These are phyloP conservation scores for Aphelenchoides bicaudatus DNA, from an alignment of 2,888 invertebrate species.

Conservation along the genomic window DNA sequence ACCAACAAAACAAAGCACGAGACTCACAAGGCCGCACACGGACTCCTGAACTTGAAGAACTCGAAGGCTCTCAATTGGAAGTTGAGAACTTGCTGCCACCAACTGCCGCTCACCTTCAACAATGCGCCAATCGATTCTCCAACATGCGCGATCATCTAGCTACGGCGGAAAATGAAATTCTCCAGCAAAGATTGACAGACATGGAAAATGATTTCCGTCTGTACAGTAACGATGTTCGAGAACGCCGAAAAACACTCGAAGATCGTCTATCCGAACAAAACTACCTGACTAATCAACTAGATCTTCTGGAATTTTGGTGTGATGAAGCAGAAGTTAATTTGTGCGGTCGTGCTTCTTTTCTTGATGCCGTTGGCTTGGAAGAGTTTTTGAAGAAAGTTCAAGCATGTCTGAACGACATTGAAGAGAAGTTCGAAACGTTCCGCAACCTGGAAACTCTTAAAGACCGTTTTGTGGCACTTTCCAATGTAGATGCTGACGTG, in stretches of 20 bases:
- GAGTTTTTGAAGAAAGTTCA: background rate
- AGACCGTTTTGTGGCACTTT: conserved; percentile 44
- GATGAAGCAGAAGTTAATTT: conserved; percentile 15
- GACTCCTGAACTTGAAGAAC: conserved; percentile 36
- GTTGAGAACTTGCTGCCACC: conserved; percentile 33
- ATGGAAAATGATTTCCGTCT: conserved; percentile 32
- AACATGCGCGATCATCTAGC: conserved; percentile 25
- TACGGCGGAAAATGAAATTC: conserved; percentile 21
- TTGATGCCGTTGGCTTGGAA: conserved; percentile 12
- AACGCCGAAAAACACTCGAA: conserved; percentile 29
- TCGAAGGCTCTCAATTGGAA: conserved; percentile 31
- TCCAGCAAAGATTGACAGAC: conserved; percentile 25
- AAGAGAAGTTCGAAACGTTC: conserved; percentile 33
- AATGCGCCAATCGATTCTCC: conserved; percentile 33
- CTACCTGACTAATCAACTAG: conserved; percentile 61
- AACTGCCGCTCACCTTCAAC: conserved; percentile 37
- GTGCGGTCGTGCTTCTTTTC: conserved; percentile 12
- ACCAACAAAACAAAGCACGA: conserved; percentile 22
- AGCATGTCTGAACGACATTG: conserved; percentile 20
- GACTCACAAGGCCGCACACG: conserved; percentile 31
- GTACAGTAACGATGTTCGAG: conserved; percentile 21
- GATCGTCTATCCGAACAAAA: conserved; percentile 47
- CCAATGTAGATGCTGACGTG: conserved; percentile 40
- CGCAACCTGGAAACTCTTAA: conserved; percentile 46
- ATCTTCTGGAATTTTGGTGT: conserved; percentile 61